Base-by-base conservation (phyloP, 2,113 vertebrate genomes). In the Sula dactylatra region DNA sequence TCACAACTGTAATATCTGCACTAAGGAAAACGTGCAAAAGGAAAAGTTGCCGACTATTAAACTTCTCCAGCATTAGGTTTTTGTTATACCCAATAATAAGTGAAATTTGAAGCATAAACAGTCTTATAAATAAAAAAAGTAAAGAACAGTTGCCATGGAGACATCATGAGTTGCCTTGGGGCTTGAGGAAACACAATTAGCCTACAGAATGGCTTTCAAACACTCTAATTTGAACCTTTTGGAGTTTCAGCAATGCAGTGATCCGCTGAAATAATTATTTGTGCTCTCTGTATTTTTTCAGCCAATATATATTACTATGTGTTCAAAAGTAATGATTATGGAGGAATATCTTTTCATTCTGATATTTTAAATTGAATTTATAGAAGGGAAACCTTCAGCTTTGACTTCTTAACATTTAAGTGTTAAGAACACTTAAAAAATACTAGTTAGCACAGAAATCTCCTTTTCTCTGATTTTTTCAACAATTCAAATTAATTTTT, bases 141-240 rank as follows among this genome's bases (percentile, higher is more conserved):
- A 91, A 96, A 86, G 58, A 83, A 20, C 31, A 7, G 95, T 96
- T 96, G 62, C 90, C 74, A 96, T 96, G 93, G 97, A 95, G 87
- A 97, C 27, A 69, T 81, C 90, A 69, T 45, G 80, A 76, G 40
- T 29, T 95, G 92, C 55, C 81, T 71, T 88, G 38, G 78, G 87
- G n/a, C 49, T 92, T 26, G 36, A 93, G 73, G 45, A 93, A 97
- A 95, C 77, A 94, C 93, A 96, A 94, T 95, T 94, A 96, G 86
- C 81, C 82, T 77, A 29, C 66, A 93, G 84, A 72, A 90, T 73
- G 25, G 69, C 77, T 97, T 97, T 96, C 92, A 95, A 93, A 95
- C 77, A 84, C 77, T 78, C 90, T 82, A 78, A 77, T 82, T 90
- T 86, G 82, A 94, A 91, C 65, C 88, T 93, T 71, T 84, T 85